Base-by-base conservation (phyloP, 2,888 invertebrate genomes). In the Plebejus anna region DNA sequence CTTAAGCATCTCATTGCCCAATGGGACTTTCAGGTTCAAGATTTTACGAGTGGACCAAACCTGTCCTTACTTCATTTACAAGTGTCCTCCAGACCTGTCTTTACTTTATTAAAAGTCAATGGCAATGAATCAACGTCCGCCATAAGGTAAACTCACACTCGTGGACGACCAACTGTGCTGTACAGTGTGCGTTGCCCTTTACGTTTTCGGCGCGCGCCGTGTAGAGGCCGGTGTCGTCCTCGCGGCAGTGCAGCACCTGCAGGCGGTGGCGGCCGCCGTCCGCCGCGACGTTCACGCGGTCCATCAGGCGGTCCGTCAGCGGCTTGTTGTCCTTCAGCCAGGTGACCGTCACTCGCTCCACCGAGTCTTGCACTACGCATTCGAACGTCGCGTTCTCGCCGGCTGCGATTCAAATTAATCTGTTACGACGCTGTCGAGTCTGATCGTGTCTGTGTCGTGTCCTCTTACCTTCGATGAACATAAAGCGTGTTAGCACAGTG, bases 281-380 rank as follows among this genome's bases (percentile, higher is more conserved):
- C 16, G 94, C 94, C 76, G 94, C 94, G 7, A 95, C 94, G 80
- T 94, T 94, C 76, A 97, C 96, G 22, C 97, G 95, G 85, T 97
- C 97, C 80, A 97, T 96, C 76, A 97, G 90, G 76, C 94, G 95
- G 87, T 97, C 97, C 70, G 96, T 95, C 82, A 98, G 86, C 0
- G 97, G 96, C 88, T 96, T 96, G 90, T 98, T 98, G 89, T 98
- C 97, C 89, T 97, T 98, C 81, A 98, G 88, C 98, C 98, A 98
- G 16, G 95, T 96, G 79, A 98, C 96, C 59, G 93, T 92, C 59
- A 95, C 94, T 16, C 95, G 95, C 2, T 96, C 95, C 75, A 94
- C 91, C 32, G 95, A 94, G 1, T 89, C 89, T 79, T 95, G 95
- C 79, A 97, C 94, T 80, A 96, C 94, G 86, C 97, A 97, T 89